Base-by-base conservation (phyloP, 1,140 invertebrate genomes). In the Tetraneura akinire region DNA sequence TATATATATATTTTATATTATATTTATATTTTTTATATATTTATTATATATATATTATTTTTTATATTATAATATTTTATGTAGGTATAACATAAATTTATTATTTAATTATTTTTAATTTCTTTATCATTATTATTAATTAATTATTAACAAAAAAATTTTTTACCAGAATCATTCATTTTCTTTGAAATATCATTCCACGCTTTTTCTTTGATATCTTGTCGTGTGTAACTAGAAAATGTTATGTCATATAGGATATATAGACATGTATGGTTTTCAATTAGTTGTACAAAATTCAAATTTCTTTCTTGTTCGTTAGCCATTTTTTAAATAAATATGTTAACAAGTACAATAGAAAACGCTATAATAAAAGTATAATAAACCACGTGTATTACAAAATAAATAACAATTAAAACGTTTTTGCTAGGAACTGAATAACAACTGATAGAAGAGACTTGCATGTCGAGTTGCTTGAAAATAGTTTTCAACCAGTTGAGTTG, bases 241-340 rank as follows among this genome's bases (percentile, higher is more conserved):
- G 62, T 66, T 66, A 66, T 13, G 42, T 66, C 32, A n/a, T n/a
- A n/a, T n/a, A n/a, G n/a, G n/a, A n/a, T n/a, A 66, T 66, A 66
- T 0, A 42, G 32, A 66, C 62, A 66, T 21, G 62, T 6, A n/a
- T 66, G 62, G 13, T 32, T 66, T 66, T 66, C 62, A 42, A 66
- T 42, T 42, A 66, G 32, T 66, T 66, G n/a, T n/a, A n/a, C n/a
- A n/a, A n/a, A n/a, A n/a, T n/a, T n/a, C n/a, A n/a, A n/a, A n/a
- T n/a, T n/a, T n/a, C n/a, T n/a, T n/a, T n/a, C n/a, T n/a, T n/a
- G n/a, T n/a, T n/a, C n/a, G n/a, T n/a, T n/a, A n/a, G 62, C 32
- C 62, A 66, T n/a, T n/a, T 66, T 42, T 66, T 66, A 66, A 3
- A 42, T 42, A 42, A 66, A 42, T 66, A n/a, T 42, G 42, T 42